phyloP scores from a whole-genome alignment of 2,888 invertebrate genomes.

The Ichneumoninae sp. region DNA sequence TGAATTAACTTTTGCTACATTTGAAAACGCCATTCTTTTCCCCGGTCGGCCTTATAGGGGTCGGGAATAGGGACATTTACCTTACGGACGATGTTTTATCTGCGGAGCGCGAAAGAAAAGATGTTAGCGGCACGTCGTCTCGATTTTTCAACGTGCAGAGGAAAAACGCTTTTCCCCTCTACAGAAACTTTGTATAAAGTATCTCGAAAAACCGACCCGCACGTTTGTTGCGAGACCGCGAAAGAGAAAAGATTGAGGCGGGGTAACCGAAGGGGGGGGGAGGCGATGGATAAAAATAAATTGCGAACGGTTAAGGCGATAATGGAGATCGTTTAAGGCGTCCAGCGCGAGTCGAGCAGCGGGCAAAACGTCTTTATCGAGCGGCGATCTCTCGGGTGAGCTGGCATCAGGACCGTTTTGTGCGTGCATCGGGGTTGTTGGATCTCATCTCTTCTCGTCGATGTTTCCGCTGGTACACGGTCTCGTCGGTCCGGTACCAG shows the following conservation, averaged over 20 bases:
- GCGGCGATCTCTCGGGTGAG: slow-evolving; percentile 31
- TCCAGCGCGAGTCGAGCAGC: slow-evolving; percentile 16
- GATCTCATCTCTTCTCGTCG: slow-evolving; percentile 44
- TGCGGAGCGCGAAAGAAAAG: not conserved
- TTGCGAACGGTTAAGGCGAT: slow-evolving; percentile 62
- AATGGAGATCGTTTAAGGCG: slow-evolving; percentile 64
- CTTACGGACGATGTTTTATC: not conserved
- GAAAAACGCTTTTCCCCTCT: not conserved
- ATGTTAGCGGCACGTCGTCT: not conserved
- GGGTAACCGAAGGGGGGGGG: not conserved
- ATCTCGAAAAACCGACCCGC: not conserved
- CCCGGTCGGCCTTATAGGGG: too few relatives aligned
- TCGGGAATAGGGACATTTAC: too few relatives aligned
- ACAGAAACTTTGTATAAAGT: not conserved
- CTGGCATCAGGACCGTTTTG: slow-evolving; percentile 9
- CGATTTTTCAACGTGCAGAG: slow-evolving; percentile 1
- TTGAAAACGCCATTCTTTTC: too few relatives aligned
- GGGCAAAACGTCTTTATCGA: slow-evolving; percentile 65
- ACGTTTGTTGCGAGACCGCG: not conserved
- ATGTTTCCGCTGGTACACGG: not conserved
- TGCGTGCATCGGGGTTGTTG: not conserved
- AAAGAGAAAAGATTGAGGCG: not conserved
- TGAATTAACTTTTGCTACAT: too few relatives aligned
- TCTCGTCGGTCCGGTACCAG: slow-evolving; percentile 10
- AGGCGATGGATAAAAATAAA: slow-evolving; percentile 63